Percentiles rank a stretch among this genome's conserved stretches.
Conservation (phyloP, 2,888 invertebrate genomes). For the Drosophila prostipennis region DNA sequence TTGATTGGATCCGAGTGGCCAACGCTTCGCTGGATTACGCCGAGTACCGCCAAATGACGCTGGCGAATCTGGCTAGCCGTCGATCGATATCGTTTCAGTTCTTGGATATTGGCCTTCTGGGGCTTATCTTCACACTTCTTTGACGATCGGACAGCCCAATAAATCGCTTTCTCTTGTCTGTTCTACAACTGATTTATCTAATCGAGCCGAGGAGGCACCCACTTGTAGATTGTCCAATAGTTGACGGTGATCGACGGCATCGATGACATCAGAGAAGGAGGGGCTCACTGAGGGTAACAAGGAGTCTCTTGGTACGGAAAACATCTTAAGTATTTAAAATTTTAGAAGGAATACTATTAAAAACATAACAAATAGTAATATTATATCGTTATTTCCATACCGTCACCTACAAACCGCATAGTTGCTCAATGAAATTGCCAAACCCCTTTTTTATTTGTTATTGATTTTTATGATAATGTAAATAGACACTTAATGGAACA, state of each 20-base stretch:
- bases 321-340: not conserved
- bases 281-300: not conserved
- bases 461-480: not conserved
- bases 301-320: not conserved
- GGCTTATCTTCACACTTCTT: not conserved
- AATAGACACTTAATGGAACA: not conserved
- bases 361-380: too few species aligned
- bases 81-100: not conserved
- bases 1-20: conserved; percentile 52
- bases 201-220: conserved; percentile 2
- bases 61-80: not conserved
- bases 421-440: not conserved
- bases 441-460: not conserved
- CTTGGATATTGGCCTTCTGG: not conserved
- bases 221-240: conserved; percentile 18
- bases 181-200: conserved; percentile 25
- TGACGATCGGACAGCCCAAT: conserved; percentile 11
- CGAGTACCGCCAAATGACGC: not conserved
- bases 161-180: conserved; percentile 23
- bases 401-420: not conserved
- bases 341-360: not conserved
- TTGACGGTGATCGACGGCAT: conserved; percentile 18
- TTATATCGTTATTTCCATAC: too few species aligned
- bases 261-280: conserved; percentile 2
- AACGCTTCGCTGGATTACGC: conserved; percentile 27